Base-by-base conservation (phyloP, 1,140 invertebrate species). In the Pogonomyrmex californicus region DNA sequence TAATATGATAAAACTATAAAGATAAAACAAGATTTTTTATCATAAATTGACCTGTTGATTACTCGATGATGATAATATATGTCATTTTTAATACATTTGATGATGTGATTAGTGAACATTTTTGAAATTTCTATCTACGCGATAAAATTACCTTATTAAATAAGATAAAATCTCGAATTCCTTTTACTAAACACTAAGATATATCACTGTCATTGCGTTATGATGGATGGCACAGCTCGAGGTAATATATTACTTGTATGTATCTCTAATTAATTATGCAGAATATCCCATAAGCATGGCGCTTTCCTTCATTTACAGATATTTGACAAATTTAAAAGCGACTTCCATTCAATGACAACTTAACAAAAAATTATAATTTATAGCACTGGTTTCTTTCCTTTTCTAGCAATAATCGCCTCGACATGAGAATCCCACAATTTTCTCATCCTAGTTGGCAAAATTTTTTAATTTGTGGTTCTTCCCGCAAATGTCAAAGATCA, bases 251-350 rank as follows among this genome's bases (percentile, higher is more conserved):
- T 70, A 81, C 7, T 9, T n/a, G 49, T 41, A 51, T 23, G 23
- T 54, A 38, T 41, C 49, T 81, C 38, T 56, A 81, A 81, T 68
- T 81, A 70, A 81, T 81, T 81, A 81, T 56, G 12, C 47, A 30
- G 47, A 44, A 79, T 68, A 44, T 56, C 33, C 41, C 30, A 36
- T 36, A 47, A 47, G 23, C 38, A 38, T n/a, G 9, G 54, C 17
- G 9, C 4, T 68, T 54, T 68, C 14, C 36, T 49, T 23, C 44
- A 3, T 30, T 54, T 62, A 47, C 14, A 30, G n/a, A 54, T 54
- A 54, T 38, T 66, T 56, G 47, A 54, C n/a, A 23, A 49, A 36
- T 81, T 41, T 30, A 65, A 17, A 63, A 49, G 33, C 17, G 44
- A 51, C n/a, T 17, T 51, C 1, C 10, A 47, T 47, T 9, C 33